A percentile compares a stretch with the other conserved stretches of the same genome.
Evolutionary conservation across 1,140 invertebrate genomes (phyloP).

Genomic region (Leptopilina boulardi): DNA sequence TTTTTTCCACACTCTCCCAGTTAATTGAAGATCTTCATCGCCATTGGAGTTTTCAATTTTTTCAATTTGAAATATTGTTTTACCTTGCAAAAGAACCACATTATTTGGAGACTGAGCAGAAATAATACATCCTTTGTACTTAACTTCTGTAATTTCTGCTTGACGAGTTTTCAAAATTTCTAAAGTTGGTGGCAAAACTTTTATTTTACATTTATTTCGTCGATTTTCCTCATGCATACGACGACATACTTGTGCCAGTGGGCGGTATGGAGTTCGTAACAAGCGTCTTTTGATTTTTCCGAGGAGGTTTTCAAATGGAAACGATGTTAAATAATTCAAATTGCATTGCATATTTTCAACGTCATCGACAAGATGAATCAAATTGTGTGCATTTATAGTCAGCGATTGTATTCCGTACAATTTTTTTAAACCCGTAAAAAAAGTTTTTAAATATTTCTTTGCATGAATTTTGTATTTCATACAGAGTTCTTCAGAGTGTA

Average conservation of each 20-base stretch:
- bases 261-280: not conserved
- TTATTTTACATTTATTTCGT: not conserved
- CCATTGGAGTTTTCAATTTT: not conserved
- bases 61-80: not conserved
- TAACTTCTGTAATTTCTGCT: not conserved
- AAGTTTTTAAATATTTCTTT: not conserved
- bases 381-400: not conserved
- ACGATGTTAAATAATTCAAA: not conserved
- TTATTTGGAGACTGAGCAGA: not conserved
- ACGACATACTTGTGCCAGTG: not conserved
- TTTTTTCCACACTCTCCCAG: not conserved
- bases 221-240: not conserved
- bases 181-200: not conserved
- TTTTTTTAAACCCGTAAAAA: not conserved
- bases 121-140: not conserved
- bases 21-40: not conserved
- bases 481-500: not conserved
- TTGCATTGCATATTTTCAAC: not conserved
- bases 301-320: not conserved
- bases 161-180: not conserved
- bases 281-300: not conserved
- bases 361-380: not conserved
- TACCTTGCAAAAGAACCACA: not conserved
- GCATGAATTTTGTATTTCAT: not conserved
- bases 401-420: not conserved